Conservation (phyloP, 2,888 invertebrate species). For the Drosophila recens region DNA sequence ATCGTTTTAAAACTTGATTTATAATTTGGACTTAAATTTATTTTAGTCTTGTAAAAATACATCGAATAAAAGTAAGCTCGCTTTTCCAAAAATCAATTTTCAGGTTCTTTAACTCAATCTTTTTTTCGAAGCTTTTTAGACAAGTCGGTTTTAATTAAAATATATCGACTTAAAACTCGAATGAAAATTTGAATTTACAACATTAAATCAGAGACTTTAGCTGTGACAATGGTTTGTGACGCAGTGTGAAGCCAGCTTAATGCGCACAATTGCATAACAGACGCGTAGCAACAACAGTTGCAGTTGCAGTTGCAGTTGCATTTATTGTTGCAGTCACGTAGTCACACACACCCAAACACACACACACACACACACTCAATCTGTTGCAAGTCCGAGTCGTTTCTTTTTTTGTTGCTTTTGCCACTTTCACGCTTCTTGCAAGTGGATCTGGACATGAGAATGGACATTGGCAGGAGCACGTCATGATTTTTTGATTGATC, state of each 20-base stretch:
- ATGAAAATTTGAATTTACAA: no score
- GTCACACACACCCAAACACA: conserved; percentile 13
- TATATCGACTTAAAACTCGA: no score
- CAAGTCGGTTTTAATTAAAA: no score
- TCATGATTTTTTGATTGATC: conserved; percentile 83
- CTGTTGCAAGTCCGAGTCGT: conserved; percentile 44
- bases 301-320: conserved; percentile 37
- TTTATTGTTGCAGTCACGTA: conserved; percentile 48
- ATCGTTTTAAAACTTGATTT: no score
- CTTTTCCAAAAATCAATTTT: no score
- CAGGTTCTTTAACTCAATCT: no score
- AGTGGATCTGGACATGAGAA: conserved; percentile 28
- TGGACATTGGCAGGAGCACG: conserved; percentile 35
- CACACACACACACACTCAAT: conserved; percentile 33
- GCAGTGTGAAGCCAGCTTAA: conserved; percentile 20
- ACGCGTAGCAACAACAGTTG: conserved; percentile 43
- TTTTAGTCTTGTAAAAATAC: no score
- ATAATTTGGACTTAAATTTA: no score
- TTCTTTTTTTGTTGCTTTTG: conserved; percentile 32
- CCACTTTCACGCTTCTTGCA: conserved; percentile 18
- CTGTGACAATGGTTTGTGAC: no score
- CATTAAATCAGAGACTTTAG: no score
- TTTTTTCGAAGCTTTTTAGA: no score
- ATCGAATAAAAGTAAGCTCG: no score
- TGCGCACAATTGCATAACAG: conserved; percentile 72